Conservation (phyloP, 1,140 invertebrate genomes). For the Drosophila parabipectinata region DNA sequence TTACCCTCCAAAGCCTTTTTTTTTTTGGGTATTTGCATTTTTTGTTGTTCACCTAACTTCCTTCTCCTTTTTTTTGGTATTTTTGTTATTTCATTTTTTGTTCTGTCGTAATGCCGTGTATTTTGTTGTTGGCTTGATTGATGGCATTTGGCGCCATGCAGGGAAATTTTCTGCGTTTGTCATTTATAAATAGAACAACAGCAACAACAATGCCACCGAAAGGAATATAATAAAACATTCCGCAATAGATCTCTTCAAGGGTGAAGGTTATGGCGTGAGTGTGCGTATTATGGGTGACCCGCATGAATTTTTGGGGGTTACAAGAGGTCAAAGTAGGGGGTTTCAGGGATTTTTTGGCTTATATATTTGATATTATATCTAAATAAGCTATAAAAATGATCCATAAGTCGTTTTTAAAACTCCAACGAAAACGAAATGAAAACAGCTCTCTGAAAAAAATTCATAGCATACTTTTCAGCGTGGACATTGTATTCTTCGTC, state of each 20-base stretch:
- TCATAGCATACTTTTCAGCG: constrained; percentile 1
- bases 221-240: constrained; percentile 42
- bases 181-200: constrained; percentile 57
- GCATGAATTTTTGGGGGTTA: constrained; percentile 29
- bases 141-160: constrained; percentile 48
- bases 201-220: constrained; percentile 19
- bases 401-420: not conserved
- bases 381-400: not conserved
- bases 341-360: not conserved
- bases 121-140: constrained; percentile 58
- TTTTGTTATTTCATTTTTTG: constrained; percentile 15
- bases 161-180: constrained; percentile 49
- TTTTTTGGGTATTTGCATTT: constrained; percentile 48
- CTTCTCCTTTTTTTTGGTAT: constrained; percentile 18
- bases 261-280: not conserved
- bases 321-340: not conserved
- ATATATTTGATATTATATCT: not conserved
- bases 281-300: constrained; percentile 18
- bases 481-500: not conserved
- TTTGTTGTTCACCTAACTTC: constrained; percentile 25
- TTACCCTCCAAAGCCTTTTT: constrained; percentile 9
- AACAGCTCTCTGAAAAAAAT: not conserved
- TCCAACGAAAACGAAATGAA: not conserved
- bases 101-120: constrained; percentile 29
- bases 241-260: constrained; percentile 24